Conservation (phyloP, 2,888 invertebrate genomes). For the Augochlorella aurata region DNA sequence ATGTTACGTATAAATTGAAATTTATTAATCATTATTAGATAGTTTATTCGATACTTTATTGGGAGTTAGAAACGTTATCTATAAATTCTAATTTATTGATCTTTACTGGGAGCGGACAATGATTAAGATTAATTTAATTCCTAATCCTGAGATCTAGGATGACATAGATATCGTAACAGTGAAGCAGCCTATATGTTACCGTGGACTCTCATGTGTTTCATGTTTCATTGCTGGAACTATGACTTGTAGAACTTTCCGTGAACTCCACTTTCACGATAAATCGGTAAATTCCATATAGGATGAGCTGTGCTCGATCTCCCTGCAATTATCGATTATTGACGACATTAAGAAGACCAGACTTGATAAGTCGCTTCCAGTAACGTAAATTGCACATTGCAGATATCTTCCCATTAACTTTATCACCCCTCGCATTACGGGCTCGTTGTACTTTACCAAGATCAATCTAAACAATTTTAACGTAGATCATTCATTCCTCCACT, state of each 20-base stretch:
- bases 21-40: too few species aligned
- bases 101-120: too few species aligned
- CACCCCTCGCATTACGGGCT: not conserved
- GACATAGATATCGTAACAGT: not conserved
- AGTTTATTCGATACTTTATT: too few species aligned
- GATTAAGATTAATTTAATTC: not conserved
- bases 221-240: not conserved
- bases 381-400: conserved; percentile 22
- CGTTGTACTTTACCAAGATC: conserved; percentile 7
- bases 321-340: conserved; percentile 23
- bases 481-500: not conserved
- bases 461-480: not conserved
- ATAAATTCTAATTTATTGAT: not conserved
- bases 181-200: not conserved
- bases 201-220: not conserved
- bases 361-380: conserved; percentile 17
- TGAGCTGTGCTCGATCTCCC: conserved; percentile 11
- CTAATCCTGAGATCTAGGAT: not conserved
- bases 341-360: conserved; percentile 24
- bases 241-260: not conserved
- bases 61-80: too few species aligned
- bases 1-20: too few species aligned
- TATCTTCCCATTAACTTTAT: conserved; percentile 2
- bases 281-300: conserved; percentile 8
- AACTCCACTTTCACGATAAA: conserved; percentile 27